Conservation (phyloP, 2,113 vertebrate genomes). For the Hippocampus comes region DNA sequence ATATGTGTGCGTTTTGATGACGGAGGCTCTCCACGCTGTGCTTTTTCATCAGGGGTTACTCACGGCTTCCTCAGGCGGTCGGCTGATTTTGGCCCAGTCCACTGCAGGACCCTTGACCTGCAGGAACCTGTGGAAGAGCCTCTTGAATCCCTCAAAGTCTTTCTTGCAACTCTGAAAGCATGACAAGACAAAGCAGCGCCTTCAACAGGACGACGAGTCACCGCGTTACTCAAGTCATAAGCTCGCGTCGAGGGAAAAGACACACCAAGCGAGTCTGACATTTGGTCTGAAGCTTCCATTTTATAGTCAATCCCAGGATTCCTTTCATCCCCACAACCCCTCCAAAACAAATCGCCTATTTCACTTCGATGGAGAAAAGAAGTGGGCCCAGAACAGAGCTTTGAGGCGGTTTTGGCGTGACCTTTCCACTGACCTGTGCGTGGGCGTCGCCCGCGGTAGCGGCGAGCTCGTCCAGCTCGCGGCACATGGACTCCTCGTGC, state of each 20-base stretch:
- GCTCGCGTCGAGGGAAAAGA: background rate
- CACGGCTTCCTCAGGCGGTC: slow-evolving; percentile 93
- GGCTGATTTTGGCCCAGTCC: slow-evolving; percentile 93
- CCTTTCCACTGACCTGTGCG: slow-evolving; percentile 46
- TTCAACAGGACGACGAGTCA: background rate
- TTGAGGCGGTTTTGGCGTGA: background rate
- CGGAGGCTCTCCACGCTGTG: no score
- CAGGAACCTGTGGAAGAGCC: slow-evolving; percentile 95
- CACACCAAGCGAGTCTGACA: no score
- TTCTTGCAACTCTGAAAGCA: slow-evolving; percentile 82
- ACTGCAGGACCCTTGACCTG: slow-evolving; percentile 94
- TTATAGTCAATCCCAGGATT: no score
- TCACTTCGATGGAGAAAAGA: no score
- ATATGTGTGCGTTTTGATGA: no score
- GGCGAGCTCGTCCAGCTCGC: slow-evolving; percentile 61
- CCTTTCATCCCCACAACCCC: no score
- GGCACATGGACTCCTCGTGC: slow-evolving; percentile 63
- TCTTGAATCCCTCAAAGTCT: slow-evolving; percentile 92
- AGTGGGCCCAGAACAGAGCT: no score
- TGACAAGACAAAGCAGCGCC: background rate
- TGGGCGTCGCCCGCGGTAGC: slow-evolving; percentile 11
- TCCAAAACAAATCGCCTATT: no score
- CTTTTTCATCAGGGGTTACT: slow-evolving; percentile 53
- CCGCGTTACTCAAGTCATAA: background rate
- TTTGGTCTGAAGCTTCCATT: background rate